Conservation (phyloP, 2,888 invertebrate genomes). For the Noctuana brunneofusca region DNA sequence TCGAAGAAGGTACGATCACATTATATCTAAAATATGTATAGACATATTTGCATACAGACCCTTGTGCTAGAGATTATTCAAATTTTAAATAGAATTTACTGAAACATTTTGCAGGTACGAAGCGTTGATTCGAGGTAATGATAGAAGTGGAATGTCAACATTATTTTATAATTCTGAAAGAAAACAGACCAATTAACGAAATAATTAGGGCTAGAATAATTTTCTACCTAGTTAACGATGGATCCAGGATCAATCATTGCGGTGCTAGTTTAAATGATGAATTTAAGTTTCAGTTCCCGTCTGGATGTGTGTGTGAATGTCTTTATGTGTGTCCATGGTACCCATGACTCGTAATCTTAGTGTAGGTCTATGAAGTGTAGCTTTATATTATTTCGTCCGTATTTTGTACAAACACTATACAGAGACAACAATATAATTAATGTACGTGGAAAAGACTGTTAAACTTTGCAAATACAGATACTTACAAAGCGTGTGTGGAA, state of each 20-base stretch:
- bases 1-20: constrained; percentile 15
- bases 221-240: neutral
- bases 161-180: neutral
- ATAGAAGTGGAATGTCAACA: neutral
- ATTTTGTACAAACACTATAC: too few species aligned
- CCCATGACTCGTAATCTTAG: too few species aligned
- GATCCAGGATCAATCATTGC: too few species aligned
- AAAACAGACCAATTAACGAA: too few species aligned
- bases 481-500: constrained; percentile 7
- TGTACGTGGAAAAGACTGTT: neutral
- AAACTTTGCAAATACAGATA: constrained; percentile 2
- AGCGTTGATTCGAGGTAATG: neutral
- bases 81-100: constrained; percentile 29
- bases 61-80: constrained; percentile 25
- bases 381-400: too few species aligned
- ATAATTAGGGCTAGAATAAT: neutral
- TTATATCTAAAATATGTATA: constrained; percentile 24
- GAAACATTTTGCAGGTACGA: constrained; percentile 10
- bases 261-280: too few species aligned
- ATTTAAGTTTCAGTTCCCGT: too few species aligned
- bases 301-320: too few species aligned
- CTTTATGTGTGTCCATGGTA: too few species aligned
- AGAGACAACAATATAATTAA: neutral
- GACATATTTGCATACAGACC: constrained; percentile 25
- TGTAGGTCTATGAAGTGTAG: too few species aligned